Conservation (phyloP, 2,888 invertebrate species). For the Dinocampus coccinellae region DNA sequence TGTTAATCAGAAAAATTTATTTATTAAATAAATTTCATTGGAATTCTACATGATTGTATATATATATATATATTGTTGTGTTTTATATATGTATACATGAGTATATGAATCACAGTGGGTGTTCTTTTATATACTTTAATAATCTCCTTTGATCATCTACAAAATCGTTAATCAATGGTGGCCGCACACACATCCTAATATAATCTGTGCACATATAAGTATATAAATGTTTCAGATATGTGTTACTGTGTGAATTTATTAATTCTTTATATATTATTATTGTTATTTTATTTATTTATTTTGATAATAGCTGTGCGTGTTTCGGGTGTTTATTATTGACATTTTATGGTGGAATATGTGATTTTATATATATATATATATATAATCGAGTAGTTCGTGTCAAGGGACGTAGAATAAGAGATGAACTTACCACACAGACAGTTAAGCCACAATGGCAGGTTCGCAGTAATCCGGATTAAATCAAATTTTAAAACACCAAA, state of each 20-base stretch:
- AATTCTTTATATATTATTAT: background rate
- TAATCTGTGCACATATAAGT: background rate
- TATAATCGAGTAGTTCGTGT: conserved; percentile 5
- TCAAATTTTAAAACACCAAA: conserved; percentile 63
- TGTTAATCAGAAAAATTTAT: background rate
- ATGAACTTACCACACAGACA: conserved; percentile 15
- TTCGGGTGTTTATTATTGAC: background rate
- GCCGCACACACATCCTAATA: background rate
- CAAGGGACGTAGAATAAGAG: background rate
- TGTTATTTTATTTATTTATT: background rate
- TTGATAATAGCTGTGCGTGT: background rate
- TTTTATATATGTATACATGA: background rate
- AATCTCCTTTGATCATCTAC: conserved; percentile 11
- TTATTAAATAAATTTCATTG: background rate
- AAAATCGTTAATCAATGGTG: conserved; percentile 18
- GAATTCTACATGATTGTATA: background rate
- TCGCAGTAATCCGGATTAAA: conserved; percentile 66
- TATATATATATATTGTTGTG: too few species aligned
- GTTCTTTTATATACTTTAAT: conserved; percentile 10
- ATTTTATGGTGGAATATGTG: background rate
- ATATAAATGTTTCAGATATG: background rate
- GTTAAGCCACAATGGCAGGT: conserved; percentile 40
- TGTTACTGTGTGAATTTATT: background rate
- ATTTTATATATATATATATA: background rate
- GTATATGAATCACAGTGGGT: conserved; percentile 16